Conservation (phyloP, 2,888 invertebrate species). For the Sarcophaga caerulescens region DNA sequence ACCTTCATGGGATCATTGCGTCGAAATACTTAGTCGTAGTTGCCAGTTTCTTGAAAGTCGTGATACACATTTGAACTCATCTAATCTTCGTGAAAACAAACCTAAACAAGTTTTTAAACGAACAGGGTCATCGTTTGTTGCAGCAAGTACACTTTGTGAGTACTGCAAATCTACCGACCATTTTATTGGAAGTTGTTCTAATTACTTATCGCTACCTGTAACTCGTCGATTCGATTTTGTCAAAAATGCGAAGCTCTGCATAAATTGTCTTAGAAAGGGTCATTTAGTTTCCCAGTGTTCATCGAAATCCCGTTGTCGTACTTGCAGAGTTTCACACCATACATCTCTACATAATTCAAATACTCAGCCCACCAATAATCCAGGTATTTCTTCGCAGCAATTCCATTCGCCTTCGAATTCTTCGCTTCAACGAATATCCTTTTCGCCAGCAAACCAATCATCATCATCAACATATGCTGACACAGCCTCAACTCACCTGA, state of each 20-base stretch:
- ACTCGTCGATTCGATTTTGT: conserved; percentile 27
- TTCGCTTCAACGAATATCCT: not conserved
- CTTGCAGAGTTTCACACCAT: conserved; percentile 25
- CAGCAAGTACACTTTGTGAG: conserved; percentile 11
- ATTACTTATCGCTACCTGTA: conserved; percentile 3
- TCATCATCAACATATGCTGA: not conserved
- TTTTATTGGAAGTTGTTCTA: conserved; percentile 2
- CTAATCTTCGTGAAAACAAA: conserved; percentile 1
- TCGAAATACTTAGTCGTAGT: not conserved
- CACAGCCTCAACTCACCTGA: conserved; percentile 1
- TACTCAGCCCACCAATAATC: not conserved
- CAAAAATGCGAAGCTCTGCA: conserved; percentile 2
- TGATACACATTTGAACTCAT: not conserved
- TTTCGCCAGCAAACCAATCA: conserved; percentile 17
- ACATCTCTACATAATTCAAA: conserved; percentile 13
- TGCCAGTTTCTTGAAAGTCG: no score
- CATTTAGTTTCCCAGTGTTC: not conserved
- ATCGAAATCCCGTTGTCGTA: conserved; percentile 22
- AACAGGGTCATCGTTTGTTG: conserved; percentile 2
- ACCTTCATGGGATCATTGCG: not conserved
- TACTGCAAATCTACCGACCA: conserved; percentile 18
- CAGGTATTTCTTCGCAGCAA: not conserved
- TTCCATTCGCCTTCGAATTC: not conserved
- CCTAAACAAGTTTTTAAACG: not conserved
- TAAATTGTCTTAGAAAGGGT: conserved; percentile 33